Base-by-base conservation (phyloP, 2,797 vertebrate genomes). In the Pangasius sanitwongsei region DNA sequence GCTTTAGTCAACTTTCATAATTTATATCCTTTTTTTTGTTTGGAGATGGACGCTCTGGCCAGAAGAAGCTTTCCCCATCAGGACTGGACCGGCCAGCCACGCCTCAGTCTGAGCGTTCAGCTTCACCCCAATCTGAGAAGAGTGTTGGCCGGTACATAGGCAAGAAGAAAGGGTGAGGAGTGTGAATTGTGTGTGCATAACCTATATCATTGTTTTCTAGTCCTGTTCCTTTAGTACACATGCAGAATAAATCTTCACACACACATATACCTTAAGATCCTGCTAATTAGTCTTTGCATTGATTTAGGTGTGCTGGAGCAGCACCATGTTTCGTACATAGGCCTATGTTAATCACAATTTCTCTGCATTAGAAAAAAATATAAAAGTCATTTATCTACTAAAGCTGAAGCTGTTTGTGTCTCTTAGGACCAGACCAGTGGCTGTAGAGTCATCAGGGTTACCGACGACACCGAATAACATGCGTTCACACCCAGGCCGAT, bases 121-220 rank as follows among this genome's bases (percentile, higher is more conserved):
- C 95, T 86, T 93, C 92, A 0, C 94, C 96, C 1, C 92, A 91
- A 90, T 95, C 95, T 65, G 92, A 91, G 88, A 93, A 92, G 92
- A 96, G 91, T 86, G 93, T 91, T 96, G 88, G 93, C 94, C 4
- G 95, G 93, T 11, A 48, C 20, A 34, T 63, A 4, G 94, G 93
- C 80, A 96, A 89, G 92, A 97, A 94, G 90, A 97, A 97, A 92
- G 97, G 97, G 98, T 99, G 94, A 97, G 95, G 5, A 78, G 55
- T 20, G 55, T 65, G 15, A 85, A 65, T 55, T 72, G 86, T 88
- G 5, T 86, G 6, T 7, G 67, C 44, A 69, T n/a, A 59, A 41
- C 8, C 25, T 70, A 11, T 28, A 85, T 65, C 4, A 34, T 3
- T n/a, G 55, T 63, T 78, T 75, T 85, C n/a, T 50, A 63, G 15